These are phyloP conservation scores for Sialia sialis DNA, from an alignment of 2,113 vertebrate species.

Conservation along the genomic window DNA sequence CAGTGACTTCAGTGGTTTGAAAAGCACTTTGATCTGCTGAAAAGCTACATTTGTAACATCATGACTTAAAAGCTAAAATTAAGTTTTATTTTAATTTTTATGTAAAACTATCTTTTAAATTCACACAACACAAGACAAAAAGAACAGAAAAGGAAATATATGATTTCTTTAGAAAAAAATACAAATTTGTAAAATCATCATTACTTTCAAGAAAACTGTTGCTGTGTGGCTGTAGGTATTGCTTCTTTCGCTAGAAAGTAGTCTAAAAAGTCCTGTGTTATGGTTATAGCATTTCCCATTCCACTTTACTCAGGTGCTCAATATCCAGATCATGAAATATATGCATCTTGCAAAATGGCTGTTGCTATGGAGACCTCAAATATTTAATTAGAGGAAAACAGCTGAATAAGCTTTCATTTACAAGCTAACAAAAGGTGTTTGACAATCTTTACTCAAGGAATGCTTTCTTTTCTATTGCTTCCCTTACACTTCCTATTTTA, in stretches of 20 bases:
- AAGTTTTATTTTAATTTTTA: neutral
- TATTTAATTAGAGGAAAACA: neutral
- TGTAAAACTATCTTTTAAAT: neutral
- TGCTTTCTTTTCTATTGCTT: neutral
- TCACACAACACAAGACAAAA: neutral
- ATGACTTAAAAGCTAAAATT: neutral
- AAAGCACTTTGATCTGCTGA: neutral
- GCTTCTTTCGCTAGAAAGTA: neutral
- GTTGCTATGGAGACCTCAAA: slow-evolving; percentile 22
- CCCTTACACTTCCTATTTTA: neutral
- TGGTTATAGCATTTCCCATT: neutral
- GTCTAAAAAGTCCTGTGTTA: neutral
- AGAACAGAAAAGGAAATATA: neutral
- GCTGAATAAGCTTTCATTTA: slow-evolving; percentile 4
- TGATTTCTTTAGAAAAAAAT: neutral
- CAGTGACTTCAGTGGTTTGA: neutral
- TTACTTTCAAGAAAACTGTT: neutral
- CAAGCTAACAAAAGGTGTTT: neutral
- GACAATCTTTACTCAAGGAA: neutral
- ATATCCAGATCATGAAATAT: neutral
- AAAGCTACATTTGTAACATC: neutral
- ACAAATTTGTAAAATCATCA: neutral
- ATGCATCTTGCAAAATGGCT: neutral
- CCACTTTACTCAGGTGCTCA: neutral
- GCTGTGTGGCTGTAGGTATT: neutral